A percentile compares a stretch with the other conserved stretches of the same genome.
Conservation (phyloP, 92 coral and sea anemone species). For the Porites divaricata region DNA sequence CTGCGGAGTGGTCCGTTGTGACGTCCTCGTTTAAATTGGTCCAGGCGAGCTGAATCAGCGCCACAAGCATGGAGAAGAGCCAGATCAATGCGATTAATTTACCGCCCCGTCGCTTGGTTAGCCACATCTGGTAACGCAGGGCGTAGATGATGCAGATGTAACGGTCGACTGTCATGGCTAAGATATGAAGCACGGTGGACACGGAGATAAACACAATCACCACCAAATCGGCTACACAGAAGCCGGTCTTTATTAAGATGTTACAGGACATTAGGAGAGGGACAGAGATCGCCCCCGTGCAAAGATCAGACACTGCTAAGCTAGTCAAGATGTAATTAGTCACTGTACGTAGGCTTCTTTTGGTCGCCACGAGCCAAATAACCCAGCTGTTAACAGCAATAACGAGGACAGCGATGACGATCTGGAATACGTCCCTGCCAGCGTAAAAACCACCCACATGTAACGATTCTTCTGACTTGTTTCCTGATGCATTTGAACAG, state of each 20-base stretch:
- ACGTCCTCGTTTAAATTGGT: slow-evolving; percentile 18
- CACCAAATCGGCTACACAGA: slow-evolving; percentile 49
- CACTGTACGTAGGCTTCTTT: slow-evolving; percentile 59
- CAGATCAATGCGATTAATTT: slow-evolving; percentile 53
- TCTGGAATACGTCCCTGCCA: slow-evolving; percentile 48
- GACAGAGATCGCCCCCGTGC: slow-evolving; percentile 68
- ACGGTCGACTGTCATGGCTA: slow-evolving; percentile 79
- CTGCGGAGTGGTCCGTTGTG: slow-evolving; percentile 21
- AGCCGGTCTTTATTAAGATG: slow-evolving; percentile 27
- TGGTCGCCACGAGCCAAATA: slow-evolving; percentile 49
- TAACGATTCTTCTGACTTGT: slow-evolving; percentile 16
- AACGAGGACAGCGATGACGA: slow-evolving; percentile 66
- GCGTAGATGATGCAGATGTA: slow-evolving; percentile 79
- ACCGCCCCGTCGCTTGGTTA: slow-evolving; percentile 69
- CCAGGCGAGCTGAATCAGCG: slow-evolving; percentile 77
- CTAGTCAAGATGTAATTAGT: slow-evolving; percentile 76
- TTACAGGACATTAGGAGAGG: slow-evolving; percentile 68
- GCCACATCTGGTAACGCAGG: slow-evolving; percentile 68
- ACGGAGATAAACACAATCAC: slow-evolving; percentile 67
- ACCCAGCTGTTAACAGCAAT: slow-evolving; percentile 64
- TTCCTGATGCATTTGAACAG: slow-evolving; percentile 13
- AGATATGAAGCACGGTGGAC: slow-evolving; percentile 75
- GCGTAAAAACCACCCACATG: slow-evolving; percentile 39
- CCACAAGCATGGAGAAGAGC: slow-evolving; percentile 45
- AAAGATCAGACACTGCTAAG: slow-evolving; percentile 77